Evolutionary conservation across 2,113 vertebrate genomes (phyloP).

Genomic region (Pituophis catenifer): DNA sequence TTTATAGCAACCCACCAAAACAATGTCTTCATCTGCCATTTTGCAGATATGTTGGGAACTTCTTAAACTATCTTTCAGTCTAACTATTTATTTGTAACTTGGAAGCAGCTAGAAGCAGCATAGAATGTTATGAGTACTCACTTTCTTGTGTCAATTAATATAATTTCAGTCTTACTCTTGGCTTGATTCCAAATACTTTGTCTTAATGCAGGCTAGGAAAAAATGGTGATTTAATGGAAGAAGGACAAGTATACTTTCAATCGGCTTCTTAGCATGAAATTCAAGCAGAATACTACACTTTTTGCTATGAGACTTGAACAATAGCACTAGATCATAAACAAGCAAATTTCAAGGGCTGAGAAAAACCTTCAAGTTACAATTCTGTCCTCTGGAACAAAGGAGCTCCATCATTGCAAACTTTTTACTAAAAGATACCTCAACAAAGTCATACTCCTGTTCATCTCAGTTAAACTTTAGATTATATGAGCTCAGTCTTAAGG

Average conservation of each 20-base stretch:
- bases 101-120: neutral
- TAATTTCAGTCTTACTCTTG: neutral
- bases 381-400: neutral
- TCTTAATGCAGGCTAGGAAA: neutral
- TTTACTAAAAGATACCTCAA: neutral
- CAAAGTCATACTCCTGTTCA: neutral
- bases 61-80: neutral
- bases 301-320: no score
- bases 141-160: neutral
- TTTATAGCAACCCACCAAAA: neutral
- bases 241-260: neutral
- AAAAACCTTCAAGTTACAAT: neutral
- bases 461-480: neutral
- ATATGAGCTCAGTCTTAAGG: neutral
- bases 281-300: neutral
- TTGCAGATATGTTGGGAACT: neutral
- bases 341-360: neutral
- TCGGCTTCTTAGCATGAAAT: neutral
- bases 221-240: neutral
- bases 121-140: neutral
- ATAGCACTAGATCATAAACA: neutral
- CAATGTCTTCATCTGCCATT: neutral
- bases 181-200: neutral
- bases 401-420: neutral
- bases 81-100: neutral